Evolutionary conservation across 2,113 vertebrate species (phyloP), one percentile per base, ranked within the genome.

Genomic region (Myocastor coypus): DNA sequence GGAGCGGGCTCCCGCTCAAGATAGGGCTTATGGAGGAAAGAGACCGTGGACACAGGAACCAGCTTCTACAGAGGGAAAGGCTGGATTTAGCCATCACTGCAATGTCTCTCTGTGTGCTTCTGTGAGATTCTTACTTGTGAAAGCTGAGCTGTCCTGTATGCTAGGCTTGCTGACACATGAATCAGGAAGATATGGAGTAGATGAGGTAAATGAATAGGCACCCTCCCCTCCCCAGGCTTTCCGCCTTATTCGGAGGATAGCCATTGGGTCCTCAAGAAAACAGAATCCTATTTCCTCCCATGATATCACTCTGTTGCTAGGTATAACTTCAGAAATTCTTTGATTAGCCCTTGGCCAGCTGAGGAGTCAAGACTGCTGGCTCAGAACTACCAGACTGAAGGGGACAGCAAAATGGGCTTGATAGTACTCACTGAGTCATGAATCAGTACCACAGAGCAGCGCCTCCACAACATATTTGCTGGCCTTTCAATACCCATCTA

Each of bases 321-420:
- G 46, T 80, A 61, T 85, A 55, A 83, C 69, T 86, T 26, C 80
- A 57, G 77, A 55, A 59, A 83, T 59, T 61, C 7, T 92, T 34
- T 84, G 52, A 94, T 68, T 52, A 71, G n/a, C 32, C 59, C 32
- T 87, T 32, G 66, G 37, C 32, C 22, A 34, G 14, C 37, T 34
- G 69, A 3, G 34, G 42, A 89, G 81, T 64, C 28, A 77, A 24
- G 37, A 52, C 82, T 83, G 24, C 13, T 77, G 42, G 42, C 26
- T 7, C 50, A 92, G n/a, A 16, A 80, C 16, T 16, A 28, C 4
- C 30, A 85, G 59, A n/a, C 57, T 94, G 85, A 22, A 0, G 28
- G 71, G 95, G 30, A 81, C 87, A 69, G 42, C 87, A 92, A 46
- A 93, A 84, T 52, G 75, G 22, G 16, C 30, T 71, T 42, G 73